Base-by-base conservation (phyloP, 2,888 invertebrate genomes). In the Argyra leucocephala region DNA sequence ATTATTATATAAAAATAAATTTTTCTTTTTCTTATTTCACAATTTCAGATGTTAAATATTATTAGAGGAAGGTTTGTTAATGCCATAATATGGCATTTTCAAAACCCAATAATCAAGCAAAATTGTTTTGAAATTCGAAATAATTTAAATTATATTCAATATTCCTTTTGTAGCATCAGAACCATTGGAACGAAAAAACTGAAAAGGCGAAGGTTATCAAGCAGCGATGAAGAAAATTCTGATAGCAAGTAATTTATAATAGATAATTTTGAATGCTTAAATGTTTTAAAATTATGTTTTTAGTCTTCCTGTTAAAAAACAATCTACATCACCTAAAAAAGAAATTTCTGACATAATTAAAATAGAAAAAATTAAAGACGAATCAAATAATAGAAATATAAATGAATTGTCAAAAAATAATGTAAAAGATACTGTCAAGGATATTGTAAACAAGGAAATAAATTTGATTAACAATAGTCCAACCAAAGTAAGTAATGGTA, bases 201-300 rank as follows among this genome's bases (percentile, higher is more conserved):
- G 6, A 72, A 71, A 63, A 66, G 74, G 21, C 63, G 71, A 6
- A 61, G 70, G 36, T 69, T 76, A 65, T 79, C 78, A 0, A 79
- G 78, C 63, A 78, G 78, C 12, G 70, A 79, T 66, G 79, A 78
- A 22, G 74, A 68, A 61, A 72, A 72, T 61, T 66, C 74, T 21
- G 69, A 18, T 18, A 65, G 63, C 10, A 65, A 64, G 69, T 69
- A 65, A 66, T 0, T 48, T 26, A n/a, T 15, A 24, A 12, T 22
- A 15, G 5, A 57, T 15, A 24, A 36, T 12, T 61, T 48, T 48
- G 1, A 48, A 2, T 18, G 31, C 5, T 31, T 5, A 31, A 31
- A 7, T 31, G 5, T 31, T 48, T n/a, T 48, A 3, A 18, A 22
- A 36, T 15, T 24, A 48, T 23, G 7, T 61, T 60, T 58, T 23